Percentiles rank a stretch among this genome's conserved stretches.
Conservation (phyloP, 2,797 vertebrate species). For the Tympanoctomys barrerae region DNA sequence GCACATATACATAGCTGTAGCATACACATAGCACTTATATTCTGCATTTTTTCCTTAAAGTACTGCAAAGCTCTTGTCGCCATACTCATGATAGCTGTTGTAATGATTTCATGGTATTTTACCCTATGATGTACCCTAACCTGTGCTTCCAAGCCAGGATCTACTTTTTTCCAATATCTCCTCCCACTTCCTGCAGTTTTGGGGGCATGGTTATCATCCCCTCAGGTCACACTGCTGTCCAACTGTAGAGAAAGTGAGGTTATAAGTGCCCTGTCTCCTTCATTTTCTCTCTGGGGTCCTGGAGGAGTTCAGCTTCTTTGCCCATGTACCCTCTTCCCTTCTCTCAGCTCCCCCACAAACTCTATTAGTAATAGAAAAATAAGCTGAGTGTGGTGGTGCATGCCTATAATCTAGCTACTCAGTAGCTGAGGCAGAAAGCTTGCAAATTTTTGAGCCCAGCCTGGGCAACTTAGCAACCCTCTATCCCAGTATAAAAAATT, state of each 20-base stretch:
- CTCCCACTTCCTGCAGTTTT: not conserved
- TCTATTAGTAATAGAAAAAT: not conserved
- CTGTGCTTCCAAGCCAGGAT: not conserved
- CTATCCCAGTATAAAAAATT: not conserved
- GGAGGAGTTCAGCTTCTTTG: not conserved
- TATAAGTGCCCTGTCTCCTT: not conserved
- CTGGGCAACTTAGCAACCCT: not conserved
- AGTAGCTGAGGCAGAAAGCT: not conserved
- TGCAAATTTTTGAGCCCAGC: not conserved
- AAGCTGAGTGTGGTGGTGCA: not conserved
- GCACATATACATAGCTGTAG: not conserved
- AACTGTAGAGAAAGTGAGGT: not conserved
- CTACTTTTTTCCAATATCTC: not conserved
- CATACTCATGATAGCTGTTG: not conserved
- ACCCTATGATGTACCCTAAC: not conserved
- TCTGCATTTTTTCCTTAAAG: not conserved
- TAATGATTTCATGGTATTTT: rapidly evolving
- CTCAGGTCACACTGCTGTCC: not conserved
- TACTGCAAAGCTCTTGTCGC: no score
- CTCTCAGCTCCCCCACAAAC: not conserved
- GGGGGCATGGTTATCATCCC: not conserved
- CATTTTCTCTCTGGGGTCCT: not conserved
- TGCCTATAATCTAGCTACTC: not conserved
- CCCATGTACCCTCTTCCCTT: not conserved
- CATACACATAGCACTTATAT: not conserved